phyloP scores from a whole-genome alignment of 2,888 invertebrate species.

The Mimumesa dahlbomi region DNA sequence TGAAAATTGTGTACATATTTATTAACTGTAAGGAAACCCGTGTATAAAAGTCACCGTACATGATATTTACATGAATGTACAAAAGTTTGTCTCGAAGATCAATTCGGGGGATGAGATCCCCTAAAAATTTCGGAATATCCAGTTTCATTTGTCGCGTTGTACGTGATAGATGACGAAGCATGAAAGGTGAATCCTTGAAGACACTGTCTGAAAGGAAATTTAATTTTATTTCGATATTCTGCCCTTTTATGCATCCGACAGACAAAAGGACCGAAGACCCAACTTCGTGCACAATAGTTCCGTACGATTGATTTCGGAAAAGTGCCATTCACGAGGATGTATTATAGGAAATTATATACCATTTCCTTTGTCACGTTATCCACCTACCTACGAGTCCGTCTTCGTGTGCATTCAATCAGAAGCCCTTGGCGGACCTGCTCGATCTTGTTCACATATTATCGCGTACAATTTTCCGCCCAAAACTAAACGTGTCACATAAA shows the following conservation, averaged over 20 bases:
- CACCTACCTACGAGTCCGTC: constrained; percentile 26
- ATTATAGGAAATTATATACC: constrained; percentile 46
- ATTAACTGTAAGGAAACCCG: too few species aligned
- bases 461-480: background rate
- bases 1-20: too few species aligned
- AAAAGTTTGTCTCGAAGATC: too few species aligned
- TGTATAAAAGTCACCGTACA: too few species aligned
- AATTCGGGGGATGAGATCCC: too few species aligned
- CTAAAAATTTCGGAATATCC: background rate
- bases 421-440: constrained; percentile 13
- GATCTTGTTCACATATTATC: background rate
- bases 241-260: constrained; percentile 27
- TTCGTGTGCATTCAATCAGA: constrained; percentile 14
- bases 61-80: too few species aligned
- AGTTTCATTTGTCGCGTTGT: background rate
- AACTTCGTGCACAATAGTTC: constrained; percentile 24
- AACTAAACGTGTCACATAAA: too few species aligned
- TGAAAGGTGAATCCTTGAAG: background rate
- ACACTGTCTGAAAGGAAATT: constrained; percentile 16
- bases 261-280: constrained; percentile 19
- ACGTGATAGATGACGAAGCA: background rate
- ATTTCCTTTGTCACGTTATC: constrained; percentile 33
- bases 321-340: constrained; percentile 16
- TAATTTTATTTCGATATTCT: constrained; percentile 27
- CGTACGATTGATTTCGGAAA: constrained; percentile 31